phyloP scores from a whole-genome alignment of 2,797 vertebrate genomes.

The Meda fulgida region DNA sequence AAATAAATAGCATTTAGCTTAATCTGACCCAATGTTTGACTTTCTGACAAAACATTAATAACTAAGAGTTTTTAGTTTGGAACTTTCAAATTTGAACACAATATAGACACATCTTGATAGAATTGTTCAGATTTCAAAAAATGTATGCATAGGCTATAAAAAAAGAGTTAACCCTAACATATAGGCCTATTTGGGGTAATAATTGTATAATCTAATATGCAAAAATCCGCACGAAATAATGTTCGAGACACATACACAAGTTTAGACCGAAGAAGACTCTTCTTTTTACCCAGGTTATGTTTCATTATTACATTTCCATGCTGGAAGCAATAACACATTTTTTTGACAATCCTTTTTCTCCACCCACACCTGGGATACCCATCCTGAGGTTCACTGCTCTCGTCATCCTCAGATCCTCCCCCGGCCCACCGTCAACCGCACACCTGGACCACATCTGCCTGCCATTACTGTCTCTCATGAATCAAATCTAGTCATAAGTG shows the following conservation, averaged over 20 bases:
- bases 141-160: neutral
- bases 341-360: neutral
- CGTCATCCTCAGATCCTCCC: neutral
- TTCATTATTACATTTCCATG: neutral
- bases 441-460: slow-evolving; percentile 1
- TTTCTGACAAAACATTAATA: neutral
- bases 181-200: too few relatives aligned
- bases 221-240: too few relatives aligned
- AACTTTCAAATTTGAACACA: neutral
- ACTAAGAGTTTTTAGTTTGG: neutral
- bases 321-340: neutral
- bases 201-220: neutral
- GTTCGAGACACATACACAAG: neutral
- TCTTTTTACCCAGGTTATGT: neutral
- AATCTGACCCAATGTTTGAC: neutral
- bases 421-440: neutral
- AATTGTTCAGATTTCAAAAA: neutral
- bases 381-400: neutral
- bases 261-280: neutral
- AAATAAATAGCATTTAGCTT: neutral
- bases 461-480: neutral
- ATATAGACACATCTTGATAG: neutral
- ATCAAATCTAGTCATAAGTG: neutral
- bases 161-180: neutral
- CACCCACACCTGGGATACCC: neutral